phyloP scores from a whole-genome alignment of 2,113 vertebrate species.

The Pyrgilauda ruficollis region DNA sequence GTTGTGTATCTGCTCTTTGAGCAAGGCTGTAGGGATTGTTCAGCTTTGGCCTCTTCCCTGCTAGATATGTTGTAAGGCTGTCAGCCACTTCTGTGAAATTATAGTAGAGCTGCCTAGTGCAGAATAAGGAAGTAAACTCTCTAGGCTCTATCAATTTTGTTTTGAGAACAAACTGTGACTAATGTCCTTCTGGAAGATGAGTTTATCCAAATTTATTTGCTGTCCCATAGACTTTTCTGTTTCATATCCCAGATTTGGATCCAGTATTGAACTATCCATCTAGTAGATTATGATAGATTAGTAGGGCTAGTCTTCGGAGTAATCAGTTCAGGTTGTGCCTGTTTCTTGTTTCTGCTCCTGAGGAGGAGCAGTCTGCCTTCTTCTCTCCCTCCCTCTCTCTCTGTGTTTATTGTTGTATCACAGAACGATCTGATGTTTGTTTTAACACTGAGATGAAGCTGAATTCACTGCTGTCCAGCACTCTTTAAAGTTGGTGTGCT shows the following conservation, averaged over 20 bases:
- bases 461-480: slow-evolving; percentile 23
- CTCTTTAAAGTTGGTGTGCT: slow-evolving; percentile 33
- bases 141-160: background rate
- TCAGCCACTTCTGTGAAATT: background rate
- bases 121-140: background rate
- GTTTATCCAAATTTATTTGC: background rate
- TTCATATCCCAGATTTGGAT: background rate
- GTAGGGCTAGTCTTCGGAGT: background rate
- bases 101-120: background rate
- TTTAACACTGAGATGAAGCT: slow-evolving; percentile 57
- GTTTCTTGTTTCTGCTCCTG: background rate
- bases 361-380: background rate
- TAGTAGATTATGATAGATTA: background rate
- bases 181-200: background rate
- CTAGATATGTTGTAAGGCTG: background rate
- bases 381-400: background rate
- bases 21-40: background rate
- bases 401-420: slow-evolving; percentile 43
- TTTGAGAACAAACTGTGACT: background rate
- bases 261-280: background rate
- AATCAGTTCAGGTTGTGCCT: background rate
- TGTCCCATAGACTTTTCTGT: background rate
- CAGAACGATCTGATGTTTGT: slow-evolving; percentile 47
- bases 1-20: background rate
- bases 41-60: background rate